Base-by-base conservation (phyloP, 92 coral and sea anemone species). In the Galaxea fascicularis region DNA sequence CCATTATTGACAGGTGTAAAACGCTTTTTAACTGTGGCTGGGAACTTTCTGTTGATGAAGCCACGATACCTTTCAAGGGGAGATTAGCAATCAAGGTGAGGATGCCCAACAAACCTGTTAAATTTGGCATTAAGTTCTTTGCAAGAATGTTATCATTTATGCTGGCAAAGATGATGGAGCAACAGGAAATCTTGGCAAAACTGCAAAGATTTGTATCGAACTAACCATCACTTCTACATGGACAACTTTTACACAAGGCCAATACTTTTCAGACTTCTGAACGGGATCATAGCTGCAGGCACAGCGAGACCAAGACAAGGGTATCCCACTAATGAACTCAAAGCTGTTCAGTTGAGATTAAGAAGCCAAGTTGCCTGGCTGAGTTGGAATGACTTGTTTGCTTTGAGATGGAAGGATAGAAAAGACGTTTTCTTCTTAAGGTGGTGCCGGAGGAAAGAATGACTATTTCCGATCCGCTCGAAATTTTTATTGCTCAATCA, bases 51-150 rank as follows among this genome's bases (percentile, higher is more conserved):
- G 51, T 79, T 10, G 90, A 85, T 22, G 93, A 79, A 35, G 84
- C 86, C 9, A 85, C 79, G 90, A 66, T 89, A n/a, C 93, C 87
- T 25, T 85, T 79, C 78, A 79, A 85, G 62, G 89, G 86, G 17
- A 84, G 63, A 46, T 71, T 85, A 65, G 62, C 74, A 46, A 73
- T 85, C 25, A 89, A 71, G 72, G 89, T 84, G 31, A 62, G 82
- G 63, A 91, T 91, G 94, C 89, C 92, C 2, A 51, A 87, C 76
- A 87, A 87, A 85, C 94, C 94, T 15, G 78, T 87, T 39, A 87
- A 87, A 77, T 87, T 75, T 71, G 89, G 86, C 30, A 65, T 88
- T 2, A 88, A 88, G 77, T 62, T 84, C 69, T 88, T 78, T 74
- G 83, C 63, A 83, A 85, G 82, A 71, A 77, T 73, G 67, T 78